These are phyloP conservation scores for Agrotis clavis DNA, from an alignment of 2,888 invertebrate genomes.

Conservation along the genomic window DNA sequence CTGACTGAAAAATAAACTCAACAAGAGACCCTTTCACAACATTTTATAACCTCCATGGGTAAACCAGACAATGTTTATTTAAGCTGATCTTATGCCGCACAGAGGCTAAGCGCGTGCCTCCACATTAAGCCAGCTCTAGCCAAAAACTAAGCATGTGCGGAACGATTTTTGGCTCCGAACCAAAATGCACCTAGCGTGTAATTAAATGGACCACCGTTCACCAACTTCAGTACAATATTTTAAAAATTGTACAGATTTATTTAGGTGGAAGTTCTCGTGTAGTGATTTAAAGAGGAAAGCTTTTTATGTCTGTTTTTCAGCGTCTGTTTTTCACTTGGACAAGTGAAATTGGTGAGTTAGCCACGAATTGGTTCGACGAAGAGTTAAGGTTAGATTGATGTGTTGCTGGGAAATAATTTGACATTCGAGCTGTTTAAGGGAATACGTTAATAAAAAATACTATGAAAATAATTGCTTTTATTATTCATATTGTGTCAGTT, in stretches of 20 bases:
- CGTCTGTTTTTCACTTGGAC: slow-evolving; percentile 22
- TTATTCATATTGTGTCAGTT: no score
- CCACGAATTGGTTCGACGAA: slow-evolving; percentile 13
- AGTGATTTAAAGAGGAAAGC: slow-evolving; percentile 46
- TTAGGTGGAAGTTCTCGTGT: slow-evolving; percentile 42
- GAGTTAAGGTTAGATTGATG: slow-evolving; percentile 17
- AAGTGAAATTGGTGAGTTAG: slow-evolving; percentile 26
- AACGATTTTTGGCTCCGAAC: slow-evolving; percentile 70
- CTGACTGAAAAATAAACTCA: background rate
- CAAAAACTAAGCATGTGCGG: slow-evolving; percentile 59
- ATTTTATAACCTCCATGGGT: slow-evolving; percentile 8
- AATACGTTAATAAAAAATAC: background rate
- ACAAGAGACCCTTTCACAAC: background rate
- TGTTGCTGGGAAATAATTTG: background rate
- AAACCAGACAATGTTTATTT: slow-evolving; percentile 42
- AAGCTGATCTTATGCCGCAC: slow-evolving; percentile 38
- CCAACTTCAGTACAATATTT: slow-evolving; percentile 61
- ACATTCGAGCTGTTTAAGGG: background rate
- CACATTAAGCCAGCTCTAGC: slow-evolving; percentile 48
- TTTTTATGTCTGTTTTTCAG: slow-evolving; percentile 43
- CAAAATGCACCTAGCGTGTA: slow-evolving; percentile 73
- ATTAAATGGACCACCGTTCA: slow-evolving; percentile 70
- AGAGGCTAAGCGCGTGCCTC: slow-evolving; percentile 47
- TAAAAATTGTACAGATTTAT: slow-evolving; percentile 59
- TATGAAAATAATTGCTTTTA: no score